Evolutionary conservation across 2,113 vertebrate species (phyloP), one percentile per base, ranked within the genome.

Genomic region (Andinoacara biseriatus): DNA sequence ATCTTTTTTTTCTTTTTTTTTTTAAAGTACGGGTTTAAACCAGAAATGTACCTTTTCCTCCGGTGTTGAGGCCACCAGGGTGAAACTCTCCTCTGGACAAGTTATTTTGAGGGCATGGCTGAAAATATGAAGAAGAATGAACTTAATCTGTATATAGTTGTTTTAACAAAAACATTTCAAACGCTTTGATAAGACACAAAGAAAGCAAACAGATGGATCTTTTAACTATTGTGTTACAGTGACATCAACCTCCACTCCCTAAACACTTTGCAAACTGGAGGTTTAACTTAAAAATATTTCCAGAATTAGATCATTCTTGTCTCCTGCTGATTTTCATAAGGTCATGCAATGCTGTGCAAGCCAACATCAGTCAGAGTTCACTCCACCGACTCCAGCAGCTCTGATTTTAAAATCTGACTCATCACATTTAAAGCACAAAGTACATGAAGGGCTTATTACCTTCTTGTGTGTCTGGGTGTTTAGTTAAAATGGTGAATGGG

Each of bases 101-200:
- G 96, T 99, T 86, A 99, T 95, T 94, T 97, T 99, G 88, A 99
- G 94, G 72, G 97, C 97, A 18, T 96, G 96, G 90, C 98, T 99
- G 76, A 17, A 79, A 40, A 88, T 56, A 84, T 17, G 83, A 14
- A 85, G 10, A 52, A 38, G 2, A 40, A 49, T 29, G 31, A 54
- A 81, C 24, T 11, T 58, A 14, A 49, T 33, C 20, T 11, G 46
- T 54, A 54, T 18, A 3, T 33, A 72, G 49, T 2, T 18, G 4
- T 38, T 49, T 5, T 18, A 18, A 18, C 5, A 52, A 52, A 18
- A 52, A 17, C 6, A 52, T 18, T 52, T 52, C 3, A 17, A 52
- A 52, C 7, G 5, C 5, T 52, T 5, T 7, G 15, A 52, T 18
- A 18, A 46, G 13, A 52, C 15, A 46, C 17, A 26, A 5, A 38